Evolutionary conservation across 1,140 invertebrate genomes (phyloP).

Genomic region (Drosophila tristis): DNA sequence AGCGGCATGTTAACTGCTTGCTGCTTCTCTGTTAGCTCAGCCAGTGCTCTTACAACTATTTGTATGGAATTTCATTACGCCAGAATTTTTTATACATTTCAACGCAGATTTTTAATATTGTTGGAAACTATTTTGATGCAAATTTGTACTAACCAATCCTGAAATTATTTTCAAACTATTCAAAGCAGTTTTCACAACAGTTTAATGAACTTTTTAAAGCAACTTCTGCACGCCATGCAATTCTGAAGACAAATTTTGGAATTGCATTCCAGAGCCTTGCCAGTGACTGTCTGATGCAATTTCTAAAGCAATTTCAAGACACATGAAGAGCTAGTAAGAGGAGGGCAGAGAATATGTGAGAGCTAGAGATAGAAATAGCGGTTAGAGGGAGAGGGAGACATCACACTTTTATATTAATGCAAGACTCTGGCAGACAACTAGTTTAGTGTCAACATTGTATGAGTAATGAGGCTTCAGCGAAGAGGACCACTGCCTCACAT

Average conservation of each 20-base stretch:
- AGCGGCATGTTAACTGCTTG: too few species aligned
- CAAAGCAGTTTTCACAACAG: too few species aligned
- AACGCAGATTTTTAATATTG: neutral
- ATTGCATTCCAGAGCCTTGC: too few species aligned
- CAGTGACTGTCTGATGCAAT: constrained; percentile 6
- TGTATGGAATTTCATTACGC: neutral
- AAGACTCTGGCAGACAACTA: constrained; percentile 49
- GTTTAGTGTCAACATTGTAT: constrained; percentile 78
- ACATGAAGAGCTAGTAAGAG: neutral
- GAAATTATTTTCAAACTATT: neutral
- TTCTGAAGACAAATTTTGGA: too few species aligned
- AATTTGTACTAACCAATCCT: neutral
- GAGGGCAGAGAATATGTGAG: too few species aligned
- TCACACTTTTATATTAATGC: constrained; percentile 50
- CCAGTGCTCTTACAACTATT: constrained; percentile 1
- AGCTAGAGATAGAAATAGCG: too few species aligned
- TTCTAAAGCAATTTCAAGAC: constrained; percentile 18
- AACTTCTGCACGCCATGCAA: too few species aligned
- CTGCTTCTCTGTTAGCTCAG: too few species aligned
- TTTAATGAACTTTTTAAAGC: too few species aligned
- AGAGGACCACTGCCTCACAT: neutral
- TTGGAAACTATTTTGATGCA: neutral
- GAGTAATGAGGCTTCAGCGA: constrained; percentile 66
- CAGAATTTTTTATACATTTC: neutral
- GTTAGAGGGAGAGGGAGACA: constrained; percentile 7